These are phyloP conservation scores for Mythimna vitellina DNA, from an alignment of 2,888 invertebrate species.

Conservation along the genomic window DNA sequence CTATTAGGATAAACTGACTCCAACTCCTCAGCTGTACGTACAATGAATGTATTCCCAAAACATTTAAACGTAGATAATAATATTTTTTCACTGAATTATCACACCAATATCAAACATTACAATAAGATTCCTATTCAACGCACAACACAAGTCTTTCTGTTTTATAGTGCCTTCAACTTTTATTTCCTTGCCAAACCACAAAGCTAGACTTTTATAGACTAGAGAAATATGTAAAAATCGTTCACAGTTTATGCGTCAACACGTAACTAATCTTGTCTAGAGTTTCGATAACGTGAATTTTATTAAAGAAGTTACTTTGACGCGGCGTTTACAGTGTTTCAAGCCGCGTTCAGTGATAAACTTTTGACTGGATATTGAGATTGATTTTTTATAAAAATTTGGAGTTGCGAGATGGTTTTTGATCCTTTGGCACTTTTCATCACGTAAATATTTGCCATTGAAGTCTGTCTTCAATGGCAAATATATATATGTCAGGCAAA, in stretches of 20 bases:
- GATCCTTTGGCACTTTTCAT: not conserved
- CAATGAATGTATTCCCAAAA: not conserved
- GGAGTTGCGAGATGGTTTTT: not conserved
- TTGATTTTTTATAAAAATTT: not conserved
- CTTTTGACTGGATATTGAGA: slow-evolving; percentile 21
- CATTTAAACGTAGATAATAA: not conserved
- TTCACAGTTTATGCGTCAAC: slow-evolving; percentile 59
- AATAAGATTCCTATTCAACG: slow-evolving; percentile 41
- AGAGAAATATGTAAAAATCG: slow-evolving; percentile 45
- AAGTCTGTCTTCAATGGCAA: too few relatives aligned
- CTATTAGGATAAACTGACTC: too few relatives aligned
- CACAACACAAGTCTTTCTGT: slow-evolving; percentile 22
- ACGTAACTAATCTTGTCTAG: slow-evolving; percentile 61
- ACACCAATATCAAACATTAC: slow-evolving; percentile 27
- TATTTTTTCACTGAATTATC: slow-evolving; percentile 12
- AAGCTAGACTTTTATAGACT: slow-evolving; percentile 51
- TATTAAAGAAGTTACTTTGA: slow-evolving; percentile 54
- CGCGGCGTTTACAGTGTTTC: slow-evolving; percentile 34
- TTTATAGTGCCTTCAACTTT: slow-evolving; percentile 51
- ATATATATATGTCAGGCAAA: too few relatives aligned
- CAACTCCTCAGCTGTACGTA: too few relatives aligned
- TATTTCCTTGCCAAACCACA: slow-evolving; percentile 40
- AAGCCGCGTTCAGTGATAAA: slow-evolving; percentile 34
- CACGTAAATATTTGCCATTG: not conserved
- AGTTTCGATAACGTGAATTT: slow-evolving; percentile 54